Percentiles rank a stretch among this genome's conserved stretches.
phyloP scores from a whole-genome alignment of 2,113 vertebrate genomes.

The Bubo bubo region DNA sequence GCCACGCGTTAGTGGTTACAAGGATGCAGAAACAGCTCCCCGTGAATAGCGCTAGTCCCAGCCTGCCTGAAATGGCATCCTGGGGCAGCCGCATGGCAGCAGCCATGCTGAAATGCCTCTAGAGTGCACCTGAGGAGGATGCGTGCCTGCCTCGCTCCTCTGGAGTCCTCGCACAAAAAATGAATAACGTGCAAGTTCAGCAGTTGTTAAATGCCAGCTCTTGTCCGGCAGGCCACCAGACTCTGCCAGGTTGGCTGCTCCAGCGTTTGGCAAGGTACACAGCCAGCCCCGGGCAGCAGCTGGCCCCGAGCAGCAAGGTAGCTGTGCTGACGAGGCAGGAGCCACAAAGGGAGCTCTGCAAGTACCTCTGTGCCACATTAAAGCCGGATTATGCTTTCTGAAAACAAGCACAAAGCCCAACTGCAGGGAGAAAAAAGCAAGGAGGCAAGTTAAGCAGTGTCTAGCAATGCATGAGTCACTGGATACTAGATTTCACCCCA shows the following conservation, averaged over 20 bases:
- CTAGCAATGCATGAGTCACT: not conserved
- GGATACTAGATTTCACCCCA: not conserved
- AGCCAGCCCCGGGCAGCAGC: not conserved
- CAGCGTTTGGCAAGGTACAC: fast-evolving
- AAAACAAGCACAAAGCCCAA: fast-evolving
- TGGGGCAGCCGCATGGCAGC: fast-evolving
- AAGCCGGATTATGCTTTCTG: not conserved
- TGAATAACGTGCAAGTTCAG: fast-evolving
- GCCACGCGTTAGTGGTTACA: too few species aligned
- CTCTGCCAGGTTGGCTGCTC: too few species aligned
- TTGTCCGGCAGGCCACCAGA: fast-evolving
- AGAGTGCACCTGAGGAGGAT: fast-evolving
- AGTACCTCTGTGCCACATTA: fast-evolving
- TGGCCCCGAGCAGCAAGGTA: fast-evolving
- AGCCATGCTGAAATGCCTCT: fast-evolving
- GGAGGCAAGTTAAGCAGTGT: too few species aligned
- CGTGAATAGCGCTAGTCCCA: fast-evolving
- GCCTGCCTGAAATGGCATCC: fast-evolving
- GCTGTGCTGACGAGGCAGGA: not conserved
- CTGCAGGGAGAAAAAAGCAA: not conserved
- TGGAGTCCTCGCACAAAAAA: fast-evolving
- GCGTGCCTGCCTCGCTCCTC: fast-evolving
- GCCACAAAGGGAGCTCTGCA: not conserved
- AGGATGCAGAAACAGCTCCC: fast-evolving
- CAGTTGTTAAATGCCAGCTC: fast-evolving